Evolutionary conservation across 2,113 vertebrate genomes (phyloP).

Genomic region (Hyperopisus bebe): DNA sequence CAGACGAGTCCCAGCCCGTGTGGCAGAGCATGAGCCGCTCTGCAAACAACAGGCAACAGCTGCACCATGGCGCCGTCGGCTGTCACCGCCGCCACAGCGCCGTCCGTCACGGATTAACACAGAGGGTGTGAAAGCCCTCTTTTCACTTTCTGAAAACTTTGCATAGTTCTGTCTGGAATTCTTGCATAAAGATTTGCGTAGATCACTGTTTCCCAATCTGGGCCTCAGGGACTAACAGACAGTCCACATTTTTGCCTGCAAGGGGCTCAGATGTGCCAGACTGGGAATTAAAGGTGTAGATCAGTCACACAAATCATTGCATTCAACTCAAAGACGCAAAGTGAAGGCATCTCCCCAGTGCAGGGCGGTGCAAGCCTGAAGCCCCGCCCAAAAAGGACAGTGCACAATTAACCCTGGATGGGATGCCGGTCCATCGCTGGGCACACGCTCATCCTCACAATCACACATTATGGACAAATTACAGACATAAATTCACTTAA

Average conservation of each 20-base stretch:
- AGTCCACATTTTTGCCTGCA: background rate
- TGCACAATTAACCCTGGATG: background rate
- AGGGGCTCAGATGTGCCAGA: background rate
- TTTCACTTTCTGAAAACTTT: background rate
- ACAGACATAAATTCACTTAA: background rate
- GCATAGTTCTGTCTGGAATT: background rate
- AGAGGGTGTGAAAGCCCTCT: background rate
- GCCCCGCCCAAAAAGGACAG: background rate
- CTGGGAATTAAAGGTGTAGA: background rate
- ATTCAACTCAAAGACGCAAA: background rate
- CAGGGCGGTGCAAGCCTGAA: background rate
- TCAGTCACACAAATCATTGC: background rate
- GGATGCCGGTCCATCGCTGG: background rate
- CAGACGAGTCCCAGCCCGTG: background rate
- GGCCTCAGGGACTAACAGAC: background rate
- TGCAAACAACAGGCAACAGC: background rate
- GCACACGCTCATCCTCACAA: background rate
- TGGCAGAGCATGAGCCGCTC: background rate
- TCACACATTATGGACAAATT: background rate
- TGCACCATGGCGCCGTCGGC: background rate
- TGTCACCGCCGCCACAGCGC: background rate
- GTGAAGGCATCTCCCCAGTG: background rate
- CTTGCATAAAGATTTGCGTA: background rate
- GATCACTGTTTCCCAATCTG: background rate
- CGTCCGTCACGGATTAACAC: background rate